Base-by-base conservation (phyloP, 1,140 invertebrate genomes). In the Macrosteles quadrilineatus region DNA sequence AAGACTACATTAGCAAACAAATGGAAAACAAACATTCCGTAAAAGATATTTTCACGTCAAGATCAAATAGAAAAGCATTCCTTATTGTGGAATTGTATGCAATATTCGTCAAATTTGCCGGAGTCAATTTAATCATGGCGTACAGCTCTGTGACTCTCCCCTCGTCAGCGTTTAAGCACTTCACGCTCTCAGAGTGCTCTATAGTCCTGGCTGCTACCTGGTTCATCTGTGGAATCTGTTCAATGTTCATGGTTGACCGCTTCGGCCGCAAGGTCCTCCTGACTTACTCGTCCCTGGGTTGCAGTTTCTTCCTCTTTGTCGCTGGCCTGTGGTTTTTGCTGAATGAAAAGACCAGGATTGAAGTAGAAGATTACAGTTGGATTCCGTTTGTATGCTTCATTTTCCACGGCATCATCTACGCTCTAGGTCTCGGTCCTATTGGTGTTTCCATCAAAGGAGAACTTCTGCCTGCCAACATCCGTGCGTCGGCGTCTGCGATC, bases 251-350 rank as follows among this genome's bases (percentile, higher is more conserved):
- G 0, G 80, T 85, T 19, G 83, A 85, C 68, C 75, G 76, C 62
- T 66, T 78, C 0, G 83, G 82, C 9, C 74, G 87, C 63, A 81
- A 84, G 65, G 79, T 84, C 31, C 77, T 89, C 6, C 77, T 89
- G 1, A 75, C 86, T 2, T 68, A 84, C 0, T 85, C 83, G n/a
- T 68, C 67, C 30, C 17, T 84, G 0, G 73, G 86, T n/a, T 85
- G 84, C 12, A 76, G 81, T 1, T 50, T 87, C 0, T 81, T 83
- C 1, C 73, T 85, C 0, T 69, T 74, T 2, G 43, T 78, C 0
- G 74, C 80, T 2, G 80, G 77, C 0, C 31, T 72, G 11, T 76
- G 74, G 1, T 84, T 82, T 47, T 82, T 85, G 62, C 78, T 83
- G 27, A 79, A 85, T 9, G 78, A 82, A 43, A 75, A 83, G n/a